These are phyloP conservation scores for Potorous gilbertii DNA, from an alignment of 2,797 vertebrate genomes.

Conservation along the genomic window DNA sequence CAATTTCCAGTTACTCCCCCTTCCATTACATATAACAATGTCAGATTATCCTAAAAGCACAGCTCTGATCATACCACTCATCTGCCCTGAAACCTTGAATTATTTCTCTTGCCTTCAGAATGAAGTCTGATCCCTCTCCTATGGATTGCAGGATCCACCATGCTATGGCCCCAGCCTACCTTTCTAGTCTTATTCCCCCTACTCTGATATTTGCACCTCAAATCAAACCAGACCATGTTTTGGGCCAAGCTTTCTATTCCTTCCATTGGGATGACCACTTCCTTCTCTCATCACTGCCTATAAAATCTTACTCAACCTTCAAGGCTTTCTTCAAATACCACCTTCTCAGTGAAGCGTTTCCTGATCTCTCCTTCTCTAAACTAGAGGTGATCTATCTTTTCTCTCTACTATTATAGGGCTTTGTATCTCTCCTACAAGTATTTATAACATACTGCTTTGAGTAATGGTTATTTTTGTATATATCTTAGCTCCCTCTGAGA, in stretches of 20 bases:
- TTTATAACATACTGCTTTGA: neutral
- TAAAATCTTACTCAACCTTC: neutral
- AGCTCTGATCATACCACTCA: neutral
- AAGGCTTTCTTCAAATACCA: neutral
- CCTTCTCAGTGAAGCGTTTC: neutral
- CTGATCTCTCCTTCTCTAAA: neutral
- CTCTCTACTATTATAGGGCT: neutral
- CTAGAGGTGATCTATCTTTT: neutral
- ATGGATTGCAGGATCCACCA: neutral
- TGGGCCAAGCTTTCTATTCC: neutral
- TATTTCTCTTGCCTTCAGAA: neutral
- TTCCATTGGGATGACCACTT: neutral
- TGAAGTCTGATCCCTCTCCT: neutral
- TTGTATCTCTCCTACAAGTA: neutral
- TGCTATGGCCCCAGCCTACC: neutral
- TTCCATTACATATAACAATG: neutral
- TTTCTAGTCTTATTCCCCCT: neutral
- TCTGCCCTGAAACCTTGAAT: neutral
- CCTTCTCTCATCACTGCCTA: neutral
- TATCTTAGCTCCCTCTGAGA: neutral
- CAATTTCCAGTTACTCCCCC: neutral
- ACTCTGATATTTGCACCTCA: too few relatives aligned
- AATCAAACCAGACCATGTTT: neutral
- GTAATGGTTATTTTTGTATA: neutral
- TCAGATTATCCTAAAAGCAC: neutral